Base-by-base conservation (phyloP, 2,888 invertebrate genomes). In the Eristalinus aeneus region DNA sequence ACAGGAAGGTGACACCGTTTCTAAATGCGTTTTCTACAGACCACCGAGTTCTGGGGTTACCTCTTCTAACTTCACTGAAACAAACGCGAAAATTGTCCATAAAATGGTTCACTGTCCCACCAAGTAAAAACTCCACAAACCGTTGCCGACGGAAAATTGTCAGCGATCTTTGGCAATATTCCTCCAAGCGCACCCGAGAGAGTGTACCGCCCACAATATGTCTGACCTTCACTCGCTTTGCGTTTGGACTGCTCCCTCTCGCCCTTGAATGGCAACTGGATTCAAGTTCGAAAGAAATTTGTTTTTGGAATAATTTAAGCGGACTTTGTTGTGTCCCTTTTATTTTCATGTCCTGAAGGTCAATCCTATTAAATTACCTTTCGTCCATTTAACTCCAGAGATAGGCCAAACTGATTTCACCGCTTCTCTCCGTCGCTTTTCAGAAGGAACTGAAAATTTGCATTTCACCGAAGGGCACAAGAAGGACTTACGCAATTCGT, bases 291-390 rank as follows among this genome's bases (percentile, higher is more conserved):
- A 46, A 46, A 46, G 46, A 46, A 46, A 46, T 46, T 46, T 46
- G n/a, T 46, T 46, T 46, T 46, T 46, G 16, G 16, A 16, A 46
- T 46, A 46, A 46, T 46, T 46, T 46, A 46, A 46, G 46, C 46
- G 16, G 46, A 46, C 46, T 46, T 16, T 46, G 46, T 46, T 16
- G 46, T 16, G 65, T 53, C 23, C 67, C 63, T 53, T 65, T 46
- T 60, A 54, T n/a, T 60, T 76, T 23, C 10, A 61, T 3, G 58
- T 53, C 23, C 20, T n/a, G 53, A 76, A 68, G 76, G 61, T 34
- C 60, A 34, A 16, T 53, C 54, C 60, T 36, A 9, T 20, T 32
- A 54, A 68, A 69, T 69, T 54, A 69, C 20, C 31, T 22, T n/a
- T 36, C 54, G 12, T 31, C 67, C 27, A 54, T 69, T 76, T 61